Base-by-base conservation (phyloP, 2,888 invertebrate species). In the Sericinus montela region DNA sequence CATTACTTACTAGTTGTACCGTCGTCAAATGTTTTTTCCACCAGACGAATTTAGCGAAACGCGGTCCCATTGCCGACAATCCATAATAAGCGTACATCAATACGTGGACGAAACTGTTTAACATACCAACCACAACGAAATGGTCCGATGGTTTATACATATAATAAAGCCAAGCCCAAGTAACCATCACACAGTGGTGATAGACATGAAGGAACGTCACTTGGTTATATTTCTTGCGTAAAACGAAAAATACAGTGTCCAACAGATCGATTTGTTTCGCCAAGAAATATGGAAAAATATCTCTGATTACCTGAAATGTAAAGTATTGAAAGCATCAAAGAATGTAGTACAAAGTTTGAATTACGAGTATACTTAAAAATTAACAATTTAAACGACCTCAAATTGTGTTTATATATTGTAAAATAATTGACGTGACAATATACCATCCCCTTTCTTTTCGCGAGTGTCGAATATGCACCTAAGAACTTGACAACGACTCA, bases 191-290 rank as follows among this genome's bases (percentile, higher is more conserved):
- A 0, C 93, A 88, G 72, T 97, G 97, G 76, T 97, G 97, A 70
- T 96, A 97, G 0, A 97, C 93, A 65, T 97, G 97, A 8, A 98
- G 91, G 69, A 96, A 95, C 0, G 96, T 93, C 0, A 97, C 93
- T 80, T 97, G 97, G 45, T 92, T 75, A 86, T 91, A 63, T 81
- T 90, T 79, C 78, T 97, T 97, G 8, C 97, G 91, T 55, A 97
- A 84, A 5, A 97, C 95, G 75, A 97, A 97, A 84, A 98, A 97
- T 0, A 95, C 92, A 0, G 95, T 95, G 64, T 95, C 95, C 45
- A 95, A 65, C 0, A 95, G 88, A 65, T 95, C 95, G 0, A 94
- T 80, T 41, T 95, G 90, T 70, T 95, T 95, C 0, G 95, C 94
- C 57, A 94, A 90, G 76, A 94, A 95, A 71, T 95, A 95, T 66